Conservation (phyloP, 2,797 vertebrate species). For the Gallinago solitaria region DNA sequence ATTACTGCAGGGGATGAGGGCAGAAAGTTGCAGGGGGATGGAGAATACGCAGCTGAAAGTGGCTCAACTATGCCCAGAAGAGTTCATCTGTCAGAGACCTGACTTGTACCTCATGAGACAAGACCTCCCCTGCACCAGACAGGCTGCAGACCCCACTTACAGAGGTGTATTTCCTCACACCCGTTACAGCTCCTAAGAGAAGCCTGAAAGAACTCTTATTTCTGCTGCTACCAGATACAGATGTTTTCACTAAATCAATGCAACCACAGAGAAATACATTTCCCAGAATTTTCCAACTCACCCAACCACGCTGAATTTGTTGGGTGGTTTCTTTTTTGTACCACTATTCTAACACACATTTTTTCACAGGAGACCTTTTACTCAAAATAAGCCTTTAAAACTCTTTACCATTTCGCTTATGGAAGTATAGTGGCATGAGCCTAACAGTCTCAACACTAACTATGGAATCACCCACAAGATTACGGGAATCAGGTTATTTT, state of each 20-base stretch:
- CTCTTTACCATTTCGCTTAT: background rate
- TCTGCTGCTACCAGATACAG: background rate
- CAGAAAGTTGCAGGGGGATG: background rate
- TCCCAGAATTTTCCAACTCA: background rate
- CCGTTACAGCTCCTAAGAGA: background rate
- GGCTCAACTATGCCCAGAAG: background rate
- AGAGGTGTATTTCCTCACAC: background rate
- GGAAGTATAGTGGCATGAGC: background rate
- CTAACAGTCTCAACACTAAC: background rate
- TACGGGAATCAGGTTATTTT: background rate
- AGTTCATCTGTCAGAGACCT: background rate
- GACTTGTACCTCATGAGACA: fast-evolving
- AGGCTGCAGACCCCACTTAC: background rate
- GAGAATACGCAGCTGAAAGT: background rate
- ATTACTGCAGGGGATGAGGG: background rate
- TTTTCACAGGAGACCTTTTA: background rate
- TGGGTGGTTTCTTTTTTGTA: background rate
- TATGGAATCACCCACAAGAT: background rate
- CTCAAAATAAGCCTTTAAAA: background rate
- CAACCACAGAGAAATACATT: background rate
- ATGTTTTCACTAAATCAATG: conserved; percentile 12
- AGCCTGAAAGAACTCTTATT: background rate
- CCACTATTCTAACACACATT: background rate
- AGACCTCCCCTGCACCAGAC: background rate
- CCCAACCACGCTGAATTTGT: background rate